A percentile compares a stretch with the other conserved stretches of the same genome.
Conservation (phyloP, 1,140 invertebrate genomes). For the Metopolophium dirhodum region DNA sequence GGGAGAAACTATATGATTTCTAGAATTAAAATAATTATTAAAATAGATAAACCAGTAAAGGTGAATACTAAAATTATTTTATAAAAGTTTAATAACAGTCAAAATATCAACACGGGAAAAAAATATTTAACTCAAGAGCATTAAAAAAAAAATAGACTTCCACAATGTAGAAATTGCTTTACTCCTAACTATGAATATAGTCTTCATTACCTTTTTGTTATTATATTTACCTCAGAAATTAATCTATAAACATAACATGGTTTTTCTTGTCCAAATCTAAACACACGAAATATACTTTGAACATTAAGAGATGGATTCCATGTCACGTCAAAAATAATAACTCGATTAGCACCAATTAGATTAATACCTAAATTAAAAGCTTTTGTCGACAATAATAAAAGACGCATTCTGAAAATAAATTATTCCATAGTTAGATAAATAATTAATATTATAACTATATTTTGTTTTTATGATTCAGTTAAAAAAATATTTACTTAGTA, state of each 20-base stretch:
- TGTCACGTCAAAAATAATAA: slow-evolving; percentile 96
- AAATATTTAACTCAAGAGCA: background rate
- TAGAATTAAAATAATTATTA: too few relatives aligned
- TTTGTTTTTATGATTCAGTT: slow-evolving; percentile 64
- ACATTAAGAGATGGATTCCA: slow-evolving; percentile 98
- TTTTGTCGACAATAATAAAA: slow-evolving; percentile 95
- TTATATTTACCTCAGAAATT: slow-evolving; percentile 76
- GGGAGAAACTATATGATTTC: too few relatives aligned
- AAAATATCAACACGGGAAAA: background rate
- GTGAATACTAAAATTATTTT: background rate
- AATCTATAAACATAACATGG: slow-evolving; percentile 97
- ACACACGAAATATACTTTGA: slow-evolving; percentile 97
- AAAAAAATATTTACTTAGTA: slow-evolving; percentile 65
- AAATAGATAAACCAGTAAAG: background rate
- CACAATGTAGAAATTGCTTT: background rate
- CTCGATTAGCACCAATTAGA: slow-evolving; percentile 92
- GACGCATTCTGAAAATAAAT: slow-evolving; percentile 68
- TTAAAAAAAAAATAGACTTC: background rate
- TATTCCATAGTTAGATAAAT: slow-evolving; percentile 58
- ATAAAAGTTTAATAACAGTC: background rate
- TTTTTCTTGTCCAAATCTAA: slow-evolving; percentile 90
- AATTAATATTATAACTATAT: slow-evolving; percentile 48
- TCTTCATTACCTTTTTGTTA: too few relatives aligned
- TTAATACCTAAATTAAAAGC: slow-evolving; percentile 97
- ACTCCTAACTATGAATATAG: background rate